Conservation (phyloP, 2,113 vertebrate genomes). For the Podarcis muralis region DNA sequence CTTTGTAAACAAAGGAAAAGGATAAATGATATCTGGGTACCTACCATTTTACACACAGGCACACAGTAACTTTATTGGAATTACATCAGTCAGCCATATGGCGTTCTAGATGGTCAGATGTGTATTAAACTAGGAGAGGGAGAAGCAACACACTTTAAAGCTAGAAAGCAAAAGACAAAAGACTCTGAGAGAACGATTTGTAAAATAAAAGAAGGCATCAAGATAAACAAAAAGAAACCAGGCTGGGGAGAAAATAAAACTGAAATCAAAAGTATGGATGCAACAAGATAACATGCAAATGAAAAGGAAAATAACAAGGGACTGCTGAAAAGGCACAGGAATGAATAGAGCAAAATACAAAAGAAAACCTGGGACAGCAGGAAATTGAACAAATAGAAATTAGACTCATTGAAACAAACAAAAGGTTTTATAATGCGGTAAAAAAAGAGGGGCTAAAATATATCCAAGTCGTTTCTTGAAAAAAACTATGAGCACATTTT, state of each 20-base stretch:
- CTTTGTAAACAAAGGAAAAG: not conserved
- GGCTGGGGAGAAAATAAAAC: constrained; percentile 29
- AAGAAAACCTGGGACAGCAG: constrained; percentile 33
- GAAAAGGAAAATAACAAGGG: constrained; percentile 19
- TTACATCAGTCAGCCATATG: not conserved
- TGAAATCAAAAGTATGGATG: constrained; percentile 5
- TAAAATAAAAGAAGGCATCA: constrained; percentile 38
- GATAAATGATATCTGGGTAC: not conserved
- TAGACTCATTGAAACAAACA: constrained; percentile 1
- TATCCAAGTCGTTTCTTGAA: not conserved
- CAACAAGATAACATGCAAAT: constrained; percentile 29
- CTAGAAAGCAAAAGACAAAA: constrained; percentile 28
- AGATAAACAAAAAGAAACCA: constrained; percentile 39
- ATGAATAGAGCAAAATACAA: constrained; percentile 23
- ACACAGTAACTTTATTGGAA: not conserved
- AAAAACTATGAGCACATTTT: not conserved
- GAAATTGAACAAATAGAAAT: constrained; percentile 12
- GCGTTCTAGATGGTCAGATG: not conserved
- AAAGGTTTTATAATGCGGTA: constrained; percentile 11
- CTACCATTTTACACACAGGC: not conserved
- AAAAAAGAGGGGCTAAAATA: accelerated
- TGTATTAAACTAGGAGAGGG: constrained; percentile 23
- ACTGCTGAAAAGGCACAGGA: constrained; percentile 6
- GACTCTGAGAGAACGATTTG: constrained; percentile 15
- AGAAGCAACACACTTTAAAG: constrained; percentile 13